These are phyloP conservation scores for Clavelina lepadiformis DNA, from an alignment of 23 tunicate species.

Conservation along the genomic window DNA sequence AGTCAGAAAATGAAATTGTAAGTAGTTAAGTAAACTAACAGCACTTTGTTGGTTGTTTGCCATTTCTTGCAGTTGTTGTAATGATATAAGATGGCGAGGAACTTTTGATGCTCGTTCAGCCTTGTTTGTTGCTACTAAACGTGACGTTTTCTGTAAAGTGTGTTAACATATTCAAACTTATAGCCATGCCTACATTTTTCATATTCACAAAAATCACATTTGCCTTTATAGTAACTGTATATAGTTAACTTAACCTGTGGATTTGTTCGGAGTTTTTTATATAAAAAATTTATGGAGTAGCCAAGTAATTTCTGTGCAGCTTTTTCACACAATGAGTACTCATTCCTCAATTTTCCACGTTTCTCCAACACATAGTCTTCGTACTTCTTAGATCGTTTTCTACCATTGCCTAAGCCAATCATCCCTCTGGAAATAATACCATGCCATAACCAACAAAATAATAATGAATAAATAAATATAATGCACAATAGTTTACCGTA, in stretches of 20 bases:
- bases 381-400: constrained; percentile 88
- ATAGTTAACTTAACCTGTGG: constrained; percentile 59
- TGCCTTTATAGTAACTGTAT: too few species aligned
- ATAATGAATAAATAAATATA: background rate
- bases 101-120: constrained; percentile 89
- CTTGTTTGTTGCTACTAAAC: constrained; percentile 87
- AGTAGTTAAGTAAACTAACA: too few species aligned
- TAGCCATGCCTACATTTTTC: background rate
- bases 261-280: constrained; percentile 91
- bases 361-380: constrained; percentile 87
- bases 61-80: constrained; percentile 80
- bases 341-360: constrained; percentile 44
- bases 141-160: constrained; percentile 65
- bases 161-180: background rate
- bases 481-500: constrained; percentile 33
- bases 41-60: constrained; percentile 53
- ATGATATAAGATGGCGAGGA: constrained; percentile 70
- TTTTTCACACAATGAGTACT: constrained; percentile 79
- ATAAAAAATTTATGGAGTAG: constrained; percentile 90
- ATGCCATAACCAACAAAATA: background rate
- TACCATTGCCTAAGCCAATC: constrained; percentile 95
- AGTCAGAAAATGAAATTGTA: too few species aligned
- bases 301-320: constrained; percentile 92
- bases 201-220: background rate
- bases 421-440: constrained; percentile 46